Base-by-base conservation (phyloP, 2,113 vertebrate genomes). In the Candoia aspera region DNA sequence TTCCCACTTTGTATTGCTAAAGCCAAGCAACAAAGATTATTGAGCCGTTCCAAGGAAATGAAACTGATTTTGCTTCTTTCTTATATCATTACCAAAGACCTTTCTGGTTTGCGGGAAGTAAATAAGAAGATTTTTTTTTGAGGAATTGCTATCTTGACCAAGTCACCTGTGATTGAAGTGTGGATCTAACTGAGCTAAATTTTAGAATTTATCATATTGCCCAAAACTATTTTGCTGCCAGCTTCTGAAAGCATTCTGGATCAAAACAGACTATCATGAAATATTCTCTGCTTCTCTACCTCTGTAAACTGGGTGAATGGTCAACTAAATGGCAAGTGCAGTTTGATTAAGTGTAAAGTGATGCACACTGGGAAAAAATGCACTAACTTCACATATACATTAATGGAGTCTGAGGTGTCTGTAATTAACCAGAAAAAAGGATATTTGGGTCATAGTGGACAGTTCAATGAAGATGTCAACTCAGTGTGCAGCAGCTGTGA, bases 21-120 rank as follows among this genome's bases (percentile, higher is more conserved):
- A 94, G 59, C 53, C 92, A 94, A 93, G 21, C 15, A 87, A 49
- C 23, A 84, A 85, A 89, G 53, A 85, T 23, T 93, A 73, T 1
- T 84, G 49, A 93, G 55, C 29, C 89, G 15, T 90, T 6, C 86
- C 2, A 68, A 91, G 33, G 91, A 26, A 93, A 93, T 62, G 4
- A 93, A 92, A 93, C 87, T 86, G 91, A 94, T 84, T 91, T 17
- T 84, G 19, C 46, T 37, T 91, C 54, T 94, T 90, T 95, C 23
- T 91, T 91, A 37, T 24, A 88, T 91, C 17, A 87, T 73, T 55
- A 33, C 90, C 42, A 33, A 85, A 79, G 4, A 55, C 3, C 17
- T 85, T 83, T 62, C 84, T 3, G 6, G 60, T 86, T 86, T 86
- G 9, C 33, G 57, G 57, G 29, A 92, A 84, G 21, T 89, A 26